A percentile compares a stretch with the other conserved stretches of the same genome.
These are phyloP conservation scores for Biston stratarius DNA, from an alignment of 2,888 invertebrate species.

Conservation along the genomic window DNA sequence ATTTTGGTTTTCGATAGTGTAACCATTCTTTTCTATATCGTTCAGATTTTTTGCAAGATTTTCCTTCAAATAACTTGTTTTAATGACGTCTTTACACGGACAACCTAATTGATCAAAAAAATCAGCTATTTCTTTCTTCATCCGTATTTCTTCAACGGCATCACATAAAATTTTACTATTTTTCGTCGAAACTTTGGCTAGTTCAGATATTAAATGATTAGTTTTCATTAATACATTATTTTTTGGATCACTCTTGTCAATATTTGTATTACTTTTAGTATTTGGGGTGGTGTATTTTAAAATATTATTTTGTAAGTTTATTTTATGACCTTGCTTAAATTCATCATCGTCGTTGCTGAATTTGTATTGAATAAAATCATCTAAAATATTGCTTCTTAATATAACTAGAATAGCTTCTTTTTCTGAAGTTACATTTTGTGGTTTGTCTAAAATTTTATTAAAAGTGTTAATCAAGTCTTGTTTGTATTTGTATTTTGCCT, in stretches of 20 bases:
- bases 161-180: constrained; percentile 54
- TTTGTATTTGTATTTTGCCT: constrained; percentile 58
- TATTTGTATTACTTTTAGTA: not conserved
- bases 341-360: constrained; percentile 57
- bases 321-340: constrained; percentile 54
- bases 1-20: constrained; percentile 48
- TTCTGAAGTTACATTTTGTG: constrained; percentile 43
- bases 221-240: constrained; percentile 53
- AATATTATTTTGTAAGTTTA: constrained; percentile 55
- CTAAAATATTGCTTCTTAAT: constrained; percentile 61
- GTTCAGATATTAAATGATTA: constrained; percentile 66
- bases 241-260: constrained; percentile 25
- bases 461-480: constrained; percentile 59
- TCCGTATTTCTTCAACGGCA: constrained; percentile 64
- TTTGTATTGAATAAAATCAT: constrained; percentile 61
- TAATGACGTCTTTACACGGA: constrained; percentile 41
- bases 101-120: constrained; percentile 55
- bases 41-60: constrained; percentile 60
- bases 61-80: constrained; percentile 49
- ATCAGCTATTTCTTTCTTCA: constrained; percentile 60
- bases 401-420: constrained; percentile 48
- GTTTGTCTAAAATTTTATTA: constrained; percentile 51
- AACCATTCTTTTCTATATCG: constrained; percentile 59
- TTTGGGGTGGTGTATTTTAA: constrained; percentile 45
- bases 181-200: constrained; percentile 61